phyloP scores from a whole-genome alignment of 2,113 vertebrate species.

The Felis catus region DNA sequence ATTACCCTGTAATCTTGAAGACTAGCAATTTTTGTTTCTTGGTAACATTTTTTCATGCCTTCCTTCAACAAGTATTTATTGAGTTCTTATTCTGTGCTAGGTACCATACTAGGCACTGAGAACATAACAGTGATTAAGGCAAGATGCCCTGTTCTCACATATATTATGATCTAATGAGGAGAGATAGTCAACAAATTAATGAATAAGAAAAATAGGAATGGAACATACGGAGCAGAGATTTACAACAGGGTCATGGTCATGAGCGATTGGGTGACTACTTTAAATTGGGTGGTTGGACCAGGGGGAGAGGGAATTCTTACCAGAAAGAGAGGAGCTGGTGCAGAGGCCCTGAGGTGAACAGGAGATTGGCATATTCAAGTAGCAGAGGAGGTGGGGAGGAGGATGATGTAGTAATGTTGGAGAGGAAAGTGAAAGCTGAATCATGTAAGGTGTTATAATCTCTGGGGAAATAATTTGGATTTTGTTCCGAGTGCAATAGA shows the following conservation, averaged over 20 bases:
- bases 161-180: not conserved
- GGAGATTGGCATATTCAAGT: not conserved
- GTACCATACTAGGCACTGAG: not conserved
- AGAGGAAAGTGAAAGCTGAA: not conserved
- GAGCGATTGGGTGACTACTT: not conserved
- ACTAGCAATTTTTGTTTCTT: not conserved
- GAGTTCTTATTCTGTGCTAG: not conserved
- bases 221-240: not conserved
- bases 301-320: not conserved
- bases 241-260: not conserved
- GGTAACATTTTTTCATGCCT: slow-evolving; percentile 3
- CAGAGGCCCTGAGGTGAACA: not conserved
- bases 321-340: not conserved
- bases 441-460: not conserved
- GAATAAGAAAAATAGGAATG: not conserved
- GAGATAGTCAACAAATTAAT: not conserved
- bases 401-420: not conserved
- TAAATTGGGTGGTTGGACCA: not conserved
- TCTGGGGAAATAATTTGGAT: not conserved
- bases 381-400: not conserved
- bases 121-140: not conserved
- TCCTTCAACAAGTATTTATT: slow-evolving; percentile 25
- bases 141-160: not conserved
- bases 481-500: not conserved
- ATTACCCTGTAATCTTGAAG: slow-evolving; percentile 18